Conservation (phyloP, 1,140 invertebrate genomes). For the Tetragnatha versicolor region DNA sequence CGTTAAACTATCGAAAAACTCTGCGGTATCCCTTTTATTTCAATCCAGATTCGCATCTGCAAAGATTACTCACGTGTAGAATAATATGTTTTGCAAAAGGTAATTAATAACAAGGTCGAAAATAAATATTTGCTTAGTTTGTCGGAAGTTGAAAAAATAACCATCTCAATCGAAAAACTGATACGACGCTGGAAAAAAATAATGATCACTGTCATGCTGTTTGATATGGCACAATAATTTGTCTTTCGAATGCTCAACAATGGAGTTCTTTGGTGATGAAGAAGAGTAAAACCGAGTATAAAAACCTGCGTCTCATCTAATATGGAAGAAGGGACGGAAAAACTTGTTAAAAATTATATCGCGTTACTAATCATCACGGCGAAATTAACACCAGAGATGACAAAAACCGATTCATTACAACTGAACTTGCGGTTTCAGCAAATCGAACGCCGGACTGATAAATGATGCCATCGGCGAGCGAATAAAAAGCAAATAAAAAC, state of each 20-base stretch:
- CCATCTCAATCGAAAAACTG: background rate
- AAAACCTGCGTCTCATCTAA: background rate
- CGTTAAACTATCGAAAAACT: too few relatives aligned
- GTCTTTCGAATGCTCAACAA: conserved; percentile 13
- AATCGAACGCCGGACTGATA: conserved; percentile 42
- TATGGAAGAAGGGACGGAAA: background rate
- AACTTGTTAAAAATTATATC: background rate
- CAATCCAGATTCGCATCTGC: too few relatives aligned
- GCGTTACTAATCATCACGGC: conserved; percentile 35
- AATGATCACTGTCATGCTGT: conserved; percentile 1
- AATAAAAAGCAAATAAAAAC: conserved; percentile 9
- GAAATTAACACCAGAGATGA: conserved; percentile 26
- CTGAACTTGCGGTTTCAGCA: conserved; percentile 34
- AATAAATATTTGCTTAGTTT: conserved; percentile 11
- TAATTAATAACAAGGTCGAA: conserved; percentile 9
- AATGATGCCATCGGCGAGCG: conserved; percentile 27
- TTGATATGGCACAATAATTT: conserved; percentile 29
- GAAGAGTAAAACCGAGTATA: background rate
- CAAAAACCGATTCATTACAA: conserved; percentile 37
- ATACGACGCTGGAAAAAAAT: conserved; percentile 1
- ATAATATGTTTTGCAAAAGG: too few relatives aligned
- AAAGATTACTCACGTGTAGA: too few relatives aligned
- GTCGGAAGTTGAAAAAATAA: background rate
- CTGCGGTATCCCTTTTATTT: too few relatives aligned
- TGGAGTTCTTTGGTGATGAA: background rate